Conservation (phyloP, 2,888 invertebrate genomes). For the Trilocha varians region DNA sequence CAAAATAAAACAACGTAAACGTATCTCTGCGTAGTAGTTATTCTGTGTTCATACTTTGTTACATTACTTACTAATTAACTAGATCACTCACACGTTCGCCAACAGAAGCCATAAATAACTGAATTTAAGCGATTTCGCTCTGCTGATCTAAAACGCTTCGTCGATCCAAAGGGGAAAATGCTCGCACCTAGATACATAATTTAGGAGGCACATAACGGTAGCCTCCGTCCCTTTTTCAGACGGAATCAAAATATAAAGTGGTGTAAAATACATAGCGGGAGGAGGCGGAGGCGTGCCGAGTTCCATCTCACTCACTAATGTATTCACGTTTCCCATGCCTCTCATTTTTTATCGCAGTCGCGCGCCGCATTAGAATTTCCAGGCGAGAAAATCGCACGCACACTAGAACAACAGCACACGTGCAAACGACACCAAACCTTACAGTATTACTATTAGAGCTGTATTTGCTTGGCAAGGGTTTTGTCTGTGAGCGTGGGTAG, state of each 20-base stretch:
- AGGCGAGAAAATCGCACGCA: slow-evolving; percentile 70
- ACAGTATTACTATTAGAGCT: neutral
- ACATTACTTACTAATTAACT: no score
- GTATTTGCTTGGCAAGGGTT: slow-evolving; percentile 11
- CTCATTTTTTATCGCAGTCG: slow-evolving; percentile 73
- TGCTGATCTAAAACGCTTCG: neutral
- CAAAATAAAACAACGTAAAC: no score
- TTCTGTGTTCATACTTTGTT: no score
- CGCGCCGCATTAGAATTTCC: slow-evolving; percentile 71
- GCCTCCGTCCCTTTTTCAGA: slow-evolving; percentile 47
- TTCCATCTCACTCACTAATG: slow-evolving; percentile 59
- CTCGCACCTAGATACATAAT: slow-evolving; percentile 34
- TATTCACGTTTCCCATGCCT: slow-evolving; percentile 66
- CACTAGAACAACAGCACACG: no score
- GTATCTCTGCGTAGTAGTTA: no score
- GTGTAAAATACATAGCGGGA: slow-evolving; percentile 46
- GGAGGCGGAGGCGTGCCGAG: slow-evolving; percentile 28
- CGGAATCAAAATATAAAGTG: slow-evolving; percentile 54
- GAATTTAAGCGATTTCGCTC: neutral
- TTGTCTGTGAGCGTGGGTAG: slow-evolving; percentile 11
- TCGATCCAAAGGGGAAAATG: slow-evolving; percentile 2
- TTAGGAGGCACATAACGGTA: slow-evolving; percentile 38
- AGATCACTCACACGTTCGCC: no score
- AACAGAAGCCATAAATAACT: neutral
- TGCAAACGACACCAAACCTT: neutral